Evolutionary conservation across 1,140 invertebrate genomes (phyloP), one percentile per base, ranked within the genome.

Genomic region (Scaptomyza pallida): DNA sequence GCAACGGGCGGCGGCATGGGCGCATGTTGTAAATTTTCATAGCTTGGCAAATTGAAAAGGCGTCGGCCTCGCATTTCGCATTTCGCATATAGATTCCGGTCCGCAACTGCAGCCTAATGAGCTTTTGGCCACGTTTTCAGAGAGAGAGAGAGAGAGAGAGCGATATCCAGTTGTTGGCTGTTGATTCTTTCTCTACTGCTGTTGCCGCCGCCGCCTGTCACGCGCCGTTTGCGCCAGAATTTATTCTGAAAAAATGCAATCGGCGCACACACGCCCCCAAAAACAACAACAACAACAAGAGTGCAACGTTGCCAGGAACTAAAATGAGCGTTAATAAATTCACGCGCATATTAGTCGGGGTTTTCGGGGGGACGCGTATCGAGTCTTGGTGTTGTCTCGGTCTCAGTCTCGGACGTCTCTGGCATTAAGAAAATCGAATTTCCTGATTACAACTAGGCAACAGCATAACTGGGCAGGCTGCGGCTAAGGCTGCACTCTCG

Each of bases 401-500:
- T 12, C n/a, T n/a, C n/a, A 30, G 33, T 37, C 33, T 37, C 12
- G 33, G 33, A 12, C 33, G 50, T 16, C 60, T 70, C 55, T 80
- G 78, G 77, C 82, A 90, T 90, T 90, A 90, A 89, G 77, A 90
- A 89, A 90, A 90, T 90, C 89, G 89, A 90, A 90, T 90, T 90
- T 90, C 89, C 89, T 90, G 89, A 90, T 90, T 90, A 88, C 75
- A 81, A 75, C 52, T 17, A 55, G 35, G 17, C 48, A 21, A 19
- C 10, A 21, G 17, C 17, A 12, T n/a, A n/a, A n/a, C n/a, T n/a
- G n/a, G 5, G 21, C 1, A 23, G 19, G 16, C 10, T n/a, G 55
- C 37, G 1, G 43, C 5, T n/a, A 30, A 68, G 64, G 51, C 44
- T 72, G 63, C 69, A 43, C 23, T 64, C 61, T 45, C 40, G 48